Evolutionary conservation across 2,888 invertebrate genomes (phyloP), one percentile per base, ranked within the genome.

Genomic region (Melanostoma mellinum): DNA sequence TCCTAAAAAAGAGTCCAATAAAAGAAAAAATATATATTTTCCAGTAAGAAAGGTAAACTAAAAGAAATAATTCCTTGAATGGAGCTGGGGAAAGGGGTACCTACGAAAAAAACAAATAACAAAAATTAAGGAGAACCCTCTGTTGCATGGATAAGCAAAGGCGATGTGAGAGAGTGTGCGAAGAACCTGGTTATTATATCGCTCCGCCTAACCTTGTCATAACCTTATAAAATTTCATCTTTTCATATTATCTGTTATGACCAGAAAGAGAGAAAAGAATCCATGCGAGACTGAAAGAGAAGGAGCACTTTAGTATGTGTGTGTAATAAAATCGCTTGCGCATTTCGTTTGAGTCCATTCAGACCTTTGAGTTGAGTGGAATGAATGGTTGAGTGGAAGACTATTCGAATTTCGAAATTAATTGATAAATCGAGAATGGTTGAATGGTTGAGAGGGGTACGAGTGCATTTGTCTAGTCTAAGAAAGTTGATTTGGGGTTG

Each of bases 201-300:
- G 87, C 87, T 86, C 87, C 87, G 87, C 87, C 87, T 87, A 87
- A 87, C 86, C 87, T 87, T 87, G 87, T 87, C 87, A 87, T 87
- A 87, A 87, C 86, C 86, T 86, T 86, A 86, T 86, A 86, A 86
- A 87, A 86, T 86, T 85, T 86, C 84, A 81, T 85, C 77, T 86
- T 86, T 85, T 86, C 80, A 84, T 69, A 78, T 79, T 79, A 79
- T 77, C 71, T 61, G 52, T 76, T 71, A 78, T 82, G 46, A 77
- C 61, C 65, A 69, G 58, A 69, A 55, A 35, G 60, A 20, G 75
- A 85, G 56, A 35, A 61, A 46, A 3, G 42, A 3, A 9, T n/a
- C 6, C 33, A 6, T 0, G 0, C 6, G 4, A 55, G n/a, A 2
- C 2, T 32, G 53, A 42, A 65, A 36, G 76, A 33, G 63, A 52